phyloP scores from a whole-genome alignment of 2,888 invertebrate genomes.

The Drosophila hamatofila region DNA sequence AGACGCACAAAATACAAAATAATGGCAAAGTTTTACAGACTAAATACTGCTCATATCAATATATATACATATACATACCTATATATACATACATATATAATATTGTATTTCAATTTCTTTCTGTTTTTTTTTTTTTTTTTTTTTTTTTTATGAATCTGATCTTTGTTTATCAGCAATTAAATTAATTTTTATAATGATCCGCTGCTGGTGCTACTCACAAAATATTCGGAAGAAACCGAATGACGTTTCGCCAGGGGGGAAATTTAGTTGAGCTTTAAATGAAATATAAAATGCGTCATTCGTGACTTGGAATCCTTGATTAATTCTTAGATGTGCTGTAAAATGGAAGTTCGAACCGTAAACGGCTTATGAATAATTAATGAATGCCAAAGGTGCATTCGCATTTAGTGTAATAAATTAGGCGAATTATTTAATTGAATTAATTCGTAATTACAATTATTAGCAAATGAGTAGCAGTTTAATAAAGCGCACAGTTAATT shows the following conservation, averaged over 20 bases:
- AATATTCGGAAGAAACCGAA: slow-evolving; percentile 43
- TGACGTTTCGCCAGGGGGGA: slow-evolving; percentile 33
- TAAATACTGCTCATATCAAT: not conserved
- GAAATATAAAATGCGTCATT: slow-evolving; percentile 22
- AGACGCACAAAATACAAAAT: not conserved
- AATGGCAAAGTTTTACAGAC: slow-evolving; percentile 9
- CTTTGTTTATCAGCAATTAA: slow-evolving; percentile 40
- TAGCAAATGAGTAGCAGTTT: slow-evolving; percentile 46
- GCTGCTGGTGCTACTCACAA: slow-evolving; percentile 14
- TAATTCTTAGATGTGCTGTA: slow-evolving; percentile 13
- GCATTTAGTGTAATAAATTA: slow-evolving; percentile 45
- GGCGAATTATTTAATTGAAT: slow-evolving; percentile 68
- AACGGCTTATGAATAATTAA: slow-evolving; percentile 19
- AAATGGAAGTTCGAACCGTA: not conserved
- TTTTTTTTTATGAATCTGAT: slow-evolving; percentile 14
- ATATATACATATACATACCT: not conserved
- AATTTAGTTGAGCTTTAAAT: slow-evolving; percentile 10
- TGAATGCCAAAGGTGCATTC: slow-evolving; percentile 49
- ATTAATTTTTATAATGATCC: slow-evolving; percentile 32
- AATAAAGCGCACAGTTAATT: slow-evolving; percentile 43
- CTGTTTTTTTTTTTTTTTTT: not conserved
- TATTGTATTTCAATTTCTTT: not conserved
- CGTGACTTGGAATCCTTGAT: slow-evolving; percentile 27
- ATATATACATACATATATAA: not conserved
- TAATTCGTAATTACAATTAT: slow-evolving; percentile 65